Evolutionary conservation across 2,888 invertebrate genomes (phyloP), one percentile per base, ranked within the genome.

Genomic region (Andrena bicolor): DNA sequence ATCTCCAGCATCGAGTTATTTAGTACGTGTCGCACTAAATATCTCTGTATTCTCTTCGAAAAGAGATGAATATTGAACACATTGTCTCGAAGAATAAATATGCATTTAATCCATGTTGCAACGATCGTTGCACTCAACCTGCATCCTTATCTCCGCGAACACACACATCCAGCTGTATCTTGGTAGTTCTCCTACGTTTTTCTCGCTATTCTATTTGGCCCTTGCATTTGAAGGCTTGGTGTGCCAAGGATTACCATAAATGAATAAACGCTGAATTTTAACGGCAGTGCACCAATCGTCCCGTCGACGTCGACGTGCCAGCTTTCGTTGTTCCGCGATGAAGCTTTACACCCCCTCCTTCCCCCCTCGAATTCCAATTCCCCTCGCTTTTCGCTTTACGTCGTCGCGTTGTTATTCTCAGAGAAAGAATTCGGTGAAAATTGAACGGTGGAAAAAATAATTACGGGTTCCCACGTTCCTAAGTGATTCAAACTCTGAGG

Each of bases 181-280:
- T 70, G 13, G 60, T 16, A 48, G 41, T 60, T 70, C 58, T 70
- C 13, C 58, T 48, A 49, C 41, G 26, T 41, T 70, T 60, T 60
- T 58, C 35, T 16, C 6, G 48, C 28, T 60, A 60, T 70, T 70
- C 48, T 60, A 70, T 70, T 70, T 70, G 70, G 20, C n/a, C 70
- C 60, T 60, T 61, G 70, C 70, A 41, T 41, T 58, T 70, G 70
- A 70, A 70, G 20, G 28, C 48, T 60, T 28, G 70, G 28, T 41
- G 70, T 60, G 70, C 20, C 70, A 13, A 48, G 48, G 70, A 72
- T 72, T 72, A 51, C 72, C 72, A 72, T 72, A 72, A 72, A 72
- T 72, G 72, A 72, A 72, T 72, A 72, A 72, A 72, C 63, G 51
- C 51, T 72, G 72, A 63, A 72, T 72, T 63, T 72, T 72, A 72